Base-by-base conservation (phyloP, 2,797 vertebrate species). In the Cyprinodon diabolis region DNA sequence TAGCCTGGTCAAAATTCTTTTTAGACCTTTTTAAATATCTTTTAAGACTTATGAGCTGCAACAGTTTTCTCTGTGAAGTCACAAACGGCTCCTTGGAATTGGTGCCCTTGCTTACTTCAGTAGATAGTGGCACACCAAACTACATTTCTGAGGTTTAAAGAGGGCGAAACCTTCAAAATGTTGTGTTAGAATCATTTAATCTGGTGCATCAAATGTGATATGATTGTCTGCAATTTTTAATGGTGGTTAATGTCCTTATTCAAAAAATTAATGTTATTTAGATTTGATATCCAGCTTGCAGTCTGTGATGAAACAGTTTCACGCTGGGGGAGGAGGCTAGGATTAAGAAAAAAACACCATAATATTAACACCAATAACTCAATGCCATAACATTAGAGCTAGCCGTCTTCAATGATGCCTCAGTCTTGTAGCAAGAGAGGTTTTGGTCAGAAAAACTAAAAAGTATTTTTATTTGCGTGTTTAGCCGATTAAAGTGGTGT, bases 381-480 rank as follows among this genome's bases (percentile, higher is more conserved):
- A 14, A 65, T 65, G 62, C 11, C 21, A 13, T 45, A 23, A 43
- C 21, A 45, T 4, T 62, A 21, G 12, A 62, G 37, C 37, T 43
- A n/a, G 4, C 60, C 45, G 21, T 45, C 11, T 65, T 65, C 13
- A 65, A 45, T n/a, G 43, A 45, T 13, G 2, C 37, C 5, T 13
- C 2, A n/a, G 7, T 52, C 14, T 54, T 21, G 11, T 7, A 35
- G 21, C 49, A 5, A 23, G 60, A 6, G n/a, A 9, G 2, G 47
- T 49, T 71, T 30, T 13, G 45, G 70, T 73, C 57, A 37, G 71
- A 43, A 48, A 70, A 62, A 58, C 69, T 68, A 57, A 69, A 72
- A 83, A 68, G 70, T 85, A 80, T 79, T 65, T 54, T 47, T 72
- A 66, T 85, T 51, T 77, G 78, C 37, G 37, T 75, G 58, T 54